Conservation (phyloP, 2,888 invertebrate genomes). For the Hirudinaria manillensis region DNA sequence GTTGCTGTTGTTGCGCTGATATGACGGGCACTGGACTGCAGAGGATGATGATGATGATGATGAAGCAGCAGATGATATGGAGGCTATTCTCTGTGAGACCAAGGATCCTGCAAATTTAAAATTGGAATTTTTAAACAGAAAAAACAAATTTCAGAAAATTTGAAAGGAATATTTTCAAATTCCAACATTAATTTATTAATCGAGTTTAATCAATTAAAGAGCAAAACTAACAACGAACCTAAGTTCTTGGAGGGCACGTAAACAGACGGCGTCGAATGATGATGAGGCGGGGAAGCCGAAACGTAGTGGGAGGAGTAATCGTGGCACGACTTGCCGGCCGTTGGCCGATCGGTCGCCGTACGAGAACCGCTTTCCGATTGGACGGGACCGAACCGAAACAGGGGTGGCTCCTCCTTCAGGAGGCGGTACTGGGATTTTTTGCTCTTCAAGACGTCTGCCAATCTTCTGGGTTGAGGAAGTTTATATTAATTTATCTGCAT, state of each 20-base stretch:
- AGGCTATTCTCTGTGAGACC: slow-evolving; percentile 1
- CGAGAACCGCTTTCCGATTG: neutral
- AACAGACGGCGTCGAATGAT: slow-evolving; percentile 23
- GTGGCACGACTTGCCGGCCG: neutral
- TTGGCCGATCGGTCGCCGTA: neutral
- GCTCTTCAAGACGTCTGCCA: slow-evolving; percentile 81
- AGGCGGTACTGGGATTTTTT: slow-evolving; percentile 63
- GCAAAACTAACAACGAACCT: neutral
- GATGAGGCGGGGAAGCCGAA: slow-evolving; percentile 10
- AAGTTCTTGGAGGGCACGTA: slow-evolving; percentile 24
- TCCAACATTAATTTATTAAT: too few species aligned
- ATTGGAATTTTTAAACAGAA: neutral
- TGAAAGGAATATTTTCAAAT: too few species aligned
- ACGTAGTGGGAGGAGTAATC: neutral
- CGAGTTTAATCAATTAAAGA: too few species aligned
- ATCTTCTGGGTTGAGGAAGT: slow-evolving; percentile 54
- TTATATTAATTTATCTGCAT: slow-evolving; percentile 23
- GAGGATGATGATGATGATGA: slow-evolving; percentile 5
- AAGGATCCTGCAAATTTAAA: neutral
- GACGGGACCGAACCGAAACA: neutral
- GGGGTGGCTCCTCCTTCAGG: slow-evolving; percentile 6
- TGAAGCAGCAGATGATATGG: neutral
- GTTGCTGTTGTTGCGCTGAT: slow-evolving; percentile 1
- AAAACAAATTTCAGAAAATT: too few species aligned
- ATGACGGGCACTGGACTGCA: neutral